Evolutionary conservation across 2,888 invertebrate species (phyloP), one percentile per base, ranked within the genome.

Genomic region (Drosophila diplacantha): DNA sequence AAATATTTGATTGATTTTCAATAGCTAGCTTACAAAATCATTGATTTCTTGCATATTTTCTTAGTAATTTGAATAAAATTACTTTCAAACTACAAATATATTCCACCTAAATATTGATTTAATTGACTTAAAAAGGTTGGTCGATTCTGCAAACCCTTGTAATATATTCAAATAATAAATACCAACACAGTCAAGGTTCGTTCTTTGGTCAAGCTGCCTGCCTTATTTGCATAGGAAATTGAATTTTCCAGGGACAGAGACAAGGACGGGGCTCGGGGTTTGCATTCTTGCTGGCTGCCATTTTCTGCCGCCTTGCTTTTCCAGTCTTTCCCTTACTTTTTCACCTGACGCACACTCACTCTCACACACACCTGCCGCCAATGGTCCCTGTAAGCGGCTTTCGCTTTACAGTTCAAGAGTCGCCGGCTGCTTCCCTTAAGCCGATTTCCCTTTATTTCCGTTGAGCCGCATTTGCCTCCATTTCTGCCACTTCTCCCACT

Each of bases 361-460:
- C 12, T 14, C 16, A 20, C 24, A 20, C 24, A 37, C 64, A 65
- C 41, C 49, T 60, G 54, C 34, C 35, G 54, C 34, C 35, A 37
- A 20, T 43, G 32, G 49, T 49, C 70, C 62, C 47, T 62, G 62
- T 81, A 78, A 78, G 81, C 78, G 63, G 78, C 70, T 78, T 78
- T 53, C 54, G 22, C 72, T 78, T 50, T 44, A 31, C 67, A 80
- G 73, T 70, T 74, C 73, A 80, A 73, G 81, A 72, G 70, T 77
- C 74, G 61, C 18, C 31, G 44, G 8, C 44, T 46, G 55, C 31
- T 31, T 31, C 55, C 50, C 38, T 64, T 78, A 75, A 79, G 81
- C 78, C 72, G 78, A 77, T 77, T 78, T 78, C 72, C 75, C 72
- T 31, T 49, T 73, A 79, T 73, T 79, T 76, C 71, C 76, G 63